Percentiles rank a stretch among this genome's conserved stretches.
Conservation (phyloP, 2,888 invertebrate species). For the Prosopocoilus inquinatus region DNA sequence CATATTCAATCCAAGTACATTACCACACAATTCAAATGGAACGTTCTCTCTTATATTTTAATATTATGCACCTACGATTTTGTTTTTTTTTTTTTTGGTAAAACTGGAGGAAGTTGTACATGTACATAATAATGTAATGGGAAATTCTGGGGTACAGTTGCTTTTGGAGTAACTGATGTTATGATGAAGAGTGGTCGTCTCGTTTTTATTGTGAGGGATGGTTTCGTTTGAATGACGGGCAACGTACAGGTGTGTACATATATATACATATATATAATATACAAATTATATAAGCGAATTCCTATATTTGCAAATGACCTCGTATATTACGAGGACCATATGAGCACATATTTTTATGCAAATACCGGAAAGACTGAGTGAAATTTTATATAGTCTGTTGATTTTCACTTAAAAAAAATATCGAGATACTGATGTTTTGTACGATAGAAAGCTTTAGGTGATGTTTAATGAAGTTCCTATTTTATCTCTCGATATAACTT, state of each 20-base stretch:
- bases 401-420: conserved; percentile 51
- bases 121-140: too few relatives aligned
- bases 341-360: conserved; percentile 55
- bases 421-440: conserved; percentile 52
- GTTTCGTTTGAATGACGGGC: too few relatives aligned
- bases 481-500: conserved; percentile 51
- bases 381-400: conserved; percentile 55
- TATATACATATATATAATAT: conserved; percentile 30
- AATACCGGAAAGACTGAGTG: conserved; percentile 57
- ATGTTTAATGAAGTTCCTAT: conserved; percentile 54
- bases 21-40: too few relatives aligned
- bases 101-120: too few relatives aligned
- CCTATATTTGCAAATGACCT: conserved; percentile 49
- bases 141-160: too few relatives aligned
- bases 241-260: conserved; percentile 10
- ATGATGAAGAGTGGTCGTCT: too few relatives aligned
- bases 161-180: too few relatives aligned
- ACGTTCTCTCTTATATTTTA: too few relatives aligned
- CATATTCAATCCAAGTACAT: background rate
- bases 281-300: conserved; percentile 38
- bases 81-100: too few relatives aligned
- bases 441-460: conserved; percentile 54
- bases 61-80: too few relatives aligned
- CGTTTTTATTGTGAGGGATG: too few relatives aligned
- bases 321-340: conserved; percentile 51